phyloP scores from a whole-genome alignment of 2,113 vertebrate species.

The Toxotes chatareus region DNA sequence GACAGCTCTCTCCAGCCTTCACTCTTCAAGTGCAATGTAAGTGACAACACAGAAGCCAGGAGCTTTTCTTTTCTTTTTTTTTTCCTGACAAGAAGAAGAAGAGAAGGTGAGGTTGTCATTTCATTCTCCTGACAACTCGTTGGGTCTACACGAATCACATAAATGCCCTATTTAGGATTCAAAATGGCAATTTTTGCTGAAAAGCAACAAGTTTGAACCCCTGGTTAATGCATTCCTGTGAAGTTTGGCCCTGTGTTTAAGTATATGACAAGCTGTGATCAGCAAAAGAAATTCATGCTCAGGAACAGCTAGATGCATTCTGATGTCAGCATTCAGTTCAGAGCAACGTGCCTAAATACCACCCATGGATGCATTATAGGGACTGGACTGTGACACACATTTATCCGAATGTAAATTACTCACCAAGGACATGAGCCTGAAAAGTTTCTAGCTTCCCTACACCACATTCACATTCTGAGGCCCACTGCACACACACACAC shows the following conservation, averaged over 20 bases:
- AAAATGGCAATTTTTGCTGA: no score
- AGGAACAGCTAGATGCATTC: neutral
- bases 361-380: neutral
- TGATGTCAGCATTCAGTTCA: neutral
- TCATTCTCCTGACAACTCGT: no score
- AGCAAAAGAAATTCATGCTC: neutral
- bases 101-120: no score
- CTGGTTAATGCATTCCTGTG: neutral
- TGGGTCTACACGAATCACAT: no score
- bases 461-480: neutral
- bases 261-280: neutral
- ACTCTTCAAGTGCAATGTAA: no score
- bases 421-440: neutral
- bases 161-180: no score
- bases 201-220: no score
- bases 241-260: conserved; percentile 5
- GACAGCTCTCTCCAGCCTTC: no score
- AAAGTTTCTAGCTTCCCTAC: neutral
- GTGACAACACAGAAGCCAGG: no score
- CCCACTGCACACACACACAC: neutral
- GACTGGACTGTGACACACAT: neutral
- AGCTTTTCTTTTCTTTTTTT: no score
- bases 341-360: neutral
- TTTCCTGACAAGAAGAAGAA: no score
- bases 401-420: neutral